Percentiles rank a stretch among this genome's conserved stretches.
phyloP scores from a whole-genome alignment of 2,113 vertebrate species.

The Otus sunia region DNA sequence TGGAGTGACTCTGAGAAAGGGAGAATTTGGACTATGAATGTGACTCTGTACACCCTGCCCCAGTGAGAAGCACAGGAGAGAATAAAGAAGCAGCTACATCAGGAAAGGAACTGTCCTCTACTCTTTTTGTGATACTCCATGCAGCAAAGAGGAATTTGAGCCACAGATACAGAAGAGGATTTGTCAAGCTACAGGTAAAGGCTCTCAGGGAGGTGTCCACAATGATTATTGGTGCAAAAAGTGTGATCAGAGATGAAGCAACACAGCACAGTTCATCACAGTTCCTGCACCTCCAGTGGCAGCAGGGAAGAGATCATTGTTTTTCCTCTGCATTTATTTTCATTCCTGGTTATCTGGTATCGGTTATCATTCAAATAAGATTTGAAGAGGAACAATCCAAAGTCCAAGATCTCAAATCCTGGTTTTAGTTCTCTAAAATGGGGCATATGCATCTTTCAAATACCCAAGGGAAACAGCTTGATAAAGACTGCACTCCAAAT shows the following conservation, averaged over 20 bases:
- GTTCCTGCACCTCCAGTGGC: not conserved
- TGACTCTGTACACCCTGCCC: fast-evolving
- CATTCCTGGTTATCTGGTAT: not conserved
- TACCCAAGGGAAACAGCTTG: not conserved
- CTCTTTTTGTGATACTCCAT: not conserved
- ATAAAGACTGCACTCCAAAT: not conserved
- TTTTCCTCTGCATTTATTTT: not conserved
- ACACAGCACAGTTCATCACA: not conserved
- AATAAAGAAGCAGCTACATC: not conserved
- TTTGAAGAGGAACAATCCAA: not conserved
- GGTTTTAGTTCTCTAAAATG: not conserved
- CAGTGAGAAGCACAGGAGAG: not conserved
- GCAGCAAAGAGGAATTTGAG: not conserved
- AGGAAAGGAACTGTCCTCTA: not conserved
- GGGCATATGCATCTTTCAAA: not conserved
- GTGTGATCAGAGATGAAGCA: not conserved
- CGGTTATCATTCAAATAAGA: not conserved
- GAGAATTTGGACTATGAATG: not conserved
- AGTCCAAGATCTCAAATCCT: not conserved
- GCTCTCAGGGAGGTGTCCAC: not conserved
- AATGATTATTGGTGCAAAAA: not conserved
- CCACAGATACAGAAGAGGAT: not conserved
- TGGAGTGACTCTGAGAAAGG: not conserved
- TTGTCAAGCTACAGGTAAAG: not conserved
- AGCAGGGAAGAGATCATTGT: not conserved